Evolutionary conservation across 2,888 invertebrate species (phyloP).

Genomic region (Eupithecia centaureata): DNA sequence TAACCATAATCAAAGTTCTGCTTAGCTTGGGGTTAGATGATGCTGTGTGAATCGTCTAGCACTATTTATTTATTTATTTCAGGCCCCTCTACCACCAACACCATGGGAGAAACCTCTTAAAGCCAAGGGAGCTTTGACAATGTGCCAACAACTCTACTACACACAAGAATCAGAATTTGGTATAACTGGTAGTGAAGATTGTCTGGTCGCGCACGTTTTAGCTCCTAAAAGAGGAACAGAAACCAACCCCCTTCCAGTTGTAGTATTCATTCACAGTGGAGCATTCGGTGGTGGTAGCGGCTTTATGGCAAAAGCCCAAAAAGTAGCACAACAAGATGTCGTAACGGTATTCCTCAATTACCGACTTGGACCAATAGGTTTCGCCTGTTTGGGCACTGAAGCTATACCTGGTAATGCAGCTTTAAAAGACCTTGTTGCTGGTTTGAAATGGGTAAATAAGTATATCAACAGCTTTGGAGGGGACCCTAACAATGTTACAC

Average conservation of each 20-base stretch:
- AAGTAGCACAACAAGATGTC: conserved; percentile 87
- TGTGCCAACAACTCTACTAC: conserved; percentile 68
- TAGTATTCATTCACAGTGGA: conserved; percentile 75
- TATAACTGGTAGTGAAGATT: conserved; percentile 68
- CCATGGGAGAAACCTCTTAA: conserved; percentile 60
- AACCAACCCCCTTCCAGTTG: conserved; percentile 66
- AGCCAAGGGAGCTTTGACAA: conserved; percentile 53
- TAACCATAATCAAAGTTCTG: no score
- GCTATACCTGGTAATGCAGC: conserved; percentile 93
- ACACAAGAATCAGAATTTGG: conserved; percentile 55
- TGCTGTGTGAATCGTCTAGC: no score
- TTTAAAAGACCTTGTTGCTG: conserved; percentile 92
- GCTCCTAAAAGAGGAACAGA: conserved; percentile 65
- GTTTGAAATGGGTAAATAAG: conserved; percentile 89
- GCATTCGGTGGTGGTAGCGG: conserved; percentile 71
- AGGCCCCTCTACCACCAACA: conserved; percentile 70
- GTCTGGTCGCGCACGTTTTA: conserved; percentile 64
- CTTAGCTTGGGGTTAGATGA: no score
- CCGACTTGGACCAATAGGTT: conserved; percentile 88
- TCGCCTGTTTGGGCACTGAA: conserved; percentile 84
- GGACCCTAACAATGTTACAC: conserved; percentile 89
- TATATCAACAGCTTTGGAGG: conserved; percentile 92
- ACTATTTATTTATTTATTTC: no score
- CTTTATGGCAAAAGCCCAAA: conserved; percentile 79
- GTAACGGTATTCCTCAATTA: conserved; percentile 88